Evolutionary conservation across 2,113 vertebrate species (phyloP).

Genomic region (Callorhinus ursinus): DNA sequence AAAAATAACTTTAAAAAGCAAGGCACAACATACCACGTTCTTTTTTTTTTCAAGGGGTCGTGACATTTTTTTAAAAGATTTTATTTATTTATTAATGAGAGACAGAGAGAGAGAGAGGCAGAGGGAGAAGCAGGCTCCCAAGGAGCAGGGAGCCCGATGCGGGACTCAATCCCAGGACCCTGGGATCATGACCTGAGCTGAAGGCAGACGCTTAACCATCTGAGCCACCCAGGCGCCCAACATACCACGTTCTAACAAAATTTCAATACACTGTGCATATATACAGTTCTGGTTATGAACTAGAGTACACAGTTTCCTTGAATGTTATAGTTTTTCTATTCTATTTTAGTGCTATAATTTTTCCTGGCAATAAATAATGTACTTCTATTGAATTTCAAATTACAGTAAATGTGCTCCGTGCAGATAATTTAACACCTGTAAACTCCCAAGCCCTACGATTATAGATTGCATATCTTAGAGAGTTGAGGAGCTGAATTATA

Average conservation of each 20-base stretch:
- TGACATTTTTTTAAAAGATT: too few species aligned
- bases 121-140: too few species aligned
- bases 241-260: constrained; percentile 24
- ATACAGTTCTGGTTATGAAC: constrained; percentile 15
- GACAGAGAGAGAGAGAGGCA: too few species aligned
- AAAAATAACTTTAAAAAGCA: constrained; percentile 51
- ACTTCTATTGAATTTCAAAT: constrained; percentile 67
- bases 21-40: not conserved
- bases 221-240: not conserved
- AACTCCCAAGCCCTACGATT: constrained; percentile 14
- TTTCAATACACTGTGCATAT: not conserved
- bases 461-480: constrained; percentile 43
- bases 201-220: too few species aligned
- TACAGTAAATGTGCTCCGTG: constrained; percentile 49
- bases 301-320: constrained; percentile 55
- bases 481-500: constrained; percentile 46
- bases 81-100: too few species aligned
- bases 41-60: not conserved
- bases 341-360: constrained; percentile 59
- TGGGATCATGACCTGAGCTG: too few species aligned
- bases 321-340: constrained; percentile 40
- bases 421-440: constrained; percentile 71
- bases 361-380: constrained; percentile 59
- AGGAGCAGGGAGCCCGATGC: too few species aligned
- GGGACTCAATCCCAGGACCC: too few species aligned